These are phyloP conservation scores for Gallinago stenura DNA, from an alignment of 2,797 vertebrate species.

Conservation along the genomic window DNA sequence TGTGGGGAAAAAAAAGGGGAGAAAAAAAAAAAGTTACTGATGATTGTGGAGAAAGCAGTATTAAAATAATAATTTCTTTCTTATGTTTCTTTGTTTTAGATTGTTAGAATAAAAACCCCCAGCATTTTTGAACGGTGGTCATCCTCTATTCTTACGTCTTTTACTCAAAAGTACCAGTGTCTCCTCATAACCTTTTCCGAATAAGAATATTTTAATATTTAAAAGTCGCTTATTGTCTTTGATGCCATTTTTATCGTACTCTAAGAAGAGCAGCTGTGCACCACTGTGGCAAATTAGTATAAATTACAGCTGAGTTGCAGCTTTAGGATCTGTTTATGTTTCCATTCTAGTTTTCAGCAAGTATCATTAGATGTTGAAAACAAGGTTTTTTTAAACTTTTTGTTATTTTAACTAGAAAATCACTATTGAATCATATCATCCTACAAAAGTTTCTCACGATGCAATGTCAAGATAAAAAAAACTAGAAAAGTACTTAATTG, in stretches of 20 bases:
- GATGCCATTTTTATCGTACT: neutral
- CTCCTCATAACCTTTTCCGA: neutral
- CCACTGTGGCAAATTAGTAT: neutral
- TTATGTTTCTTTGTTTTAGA: neutral
- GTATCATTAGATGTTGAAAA: neutral
- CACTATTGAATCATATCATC: neutral
- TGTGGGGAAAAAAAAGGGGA: neutral
- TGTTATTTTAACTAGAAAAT: neutral
- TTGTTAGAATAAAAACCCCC: accelerated
- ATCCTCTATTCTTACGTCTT: neutral
- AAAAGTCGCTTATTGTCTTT: neutral
- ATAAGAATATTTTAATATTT: neutral
- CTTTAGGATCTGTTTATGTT: neutral
- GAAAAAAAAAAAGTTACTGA: neutral
- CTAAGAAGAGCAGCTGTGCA: neutral
- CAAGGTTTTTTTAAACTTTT: neutral
- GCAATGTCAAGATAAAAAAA: neutral
- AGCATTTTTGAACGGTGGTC: neutral
- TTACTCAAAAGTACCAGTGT: neutral
- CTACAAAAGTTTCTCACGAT: neutral
- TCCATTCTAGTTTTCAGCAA: neutral
- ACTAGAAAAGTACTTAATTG: neutral
- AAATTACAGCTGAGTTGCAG: neutral
- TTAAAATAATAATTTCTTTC: neutral
- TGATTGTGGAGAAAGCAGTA: neutral